Evolutionary conservation across 2,888 invertebrate genomes (phyloP).

Genomic region (Hirtodrosophila histrioides): DNA sequence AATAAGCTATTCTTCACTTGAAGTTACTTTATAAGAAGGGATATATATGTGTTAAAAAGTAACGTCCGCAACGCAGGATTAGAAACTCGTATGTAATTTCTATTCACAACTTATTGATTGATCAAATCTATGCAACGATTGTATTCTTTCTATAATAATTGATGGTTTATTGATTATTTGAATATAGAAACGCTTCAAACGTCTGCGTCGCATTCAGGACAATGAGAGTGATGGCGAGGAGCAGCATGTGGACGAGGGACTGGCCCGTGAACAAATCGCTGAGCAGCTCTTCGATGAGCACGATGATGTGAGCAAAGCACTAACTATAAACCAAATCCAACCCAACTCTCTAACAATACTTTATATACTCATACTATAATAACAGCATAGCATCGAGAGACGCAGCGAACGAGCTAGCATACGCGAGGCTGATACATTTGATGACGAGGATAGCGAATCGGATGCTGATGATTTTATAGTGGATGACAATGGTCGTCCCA

Average conservation of each 20-base stretch:
- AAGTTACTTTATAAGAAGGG: too few species aligned
- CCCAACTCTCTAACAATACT: too few species aligned
- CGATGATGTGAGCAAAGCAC: constrained; percentile 88
- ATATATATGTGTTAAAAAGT: too few species aligned
- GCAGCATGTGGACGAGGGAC: constrained; percentile 90
- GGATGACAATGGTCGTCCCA: constrained; percentile 96
- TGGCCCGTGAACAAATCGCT: constrained; percentile 94
- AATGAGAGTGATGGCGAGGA: constrained; percentile 96
- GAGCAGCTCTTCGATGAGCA: constrained; percentile 94
- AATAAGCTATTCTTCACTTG: too few species aligned
- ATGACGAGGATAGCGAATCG: constrained; percentile 92
- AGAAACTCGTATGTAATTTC: too few species aligned
- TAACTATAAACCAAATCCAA: too few species aligned
- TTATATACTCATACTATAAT: too few species aligned
- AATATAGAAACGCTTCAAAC: constrained; percentile 92
- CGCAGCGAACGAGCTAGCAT: constrained; percentile 88
- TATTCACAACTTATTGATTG: too few species aligned
- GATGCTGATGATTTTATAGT: constrained; percentile 99
- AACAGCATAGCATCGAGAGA: constrained; percentile 90
- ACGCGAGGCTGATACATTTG: constrained; percentile 85
- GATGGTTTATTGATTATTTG: too few species aligned
- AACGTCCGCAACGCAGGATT: too few species aligned
- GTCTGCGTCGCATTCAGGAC: constrained; percentile 92
- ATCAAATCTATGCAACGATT: too few species aligned
- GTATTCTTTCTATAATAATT: too few species aligned